phyloP scores from a whole-genome alignment of 2,888 invertebrate species.

The Ormia ochracea region DNA sequence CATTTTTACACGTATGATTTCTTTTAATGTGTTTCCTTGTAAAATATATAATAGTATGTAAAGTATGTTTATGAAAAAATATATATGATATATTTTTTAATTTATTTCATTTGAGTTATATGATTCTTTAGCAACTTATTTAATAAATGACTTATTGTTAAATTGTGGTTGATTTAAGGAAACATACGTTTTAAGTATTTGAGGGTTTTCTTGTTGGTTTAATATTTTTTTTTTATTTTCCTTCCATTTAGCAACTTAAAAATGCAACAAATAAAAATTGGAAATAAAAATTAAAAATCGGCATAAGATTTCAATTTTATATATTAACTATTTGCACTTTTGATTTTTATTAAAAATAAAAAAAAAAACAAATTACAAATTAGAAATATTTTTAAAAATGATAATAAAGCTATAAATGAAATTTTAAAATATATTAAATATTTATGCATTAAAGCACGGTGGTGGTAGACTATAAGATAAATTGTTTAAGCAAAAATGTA shows the following conservation, averaged over 20 bases:
- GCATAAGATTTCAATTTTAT: not conserved
- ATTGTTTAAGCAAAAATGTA: not conserved
- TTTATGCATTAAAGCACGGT: constrained; percentile 41
- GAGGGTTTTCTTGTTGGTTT: constrained; percentile 54
- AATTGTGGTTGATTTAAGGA: constrained; percentile 52
- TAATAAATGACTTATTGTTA: constrained; percentile 37
- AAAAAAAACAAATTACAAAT: constrained; percentile 24
- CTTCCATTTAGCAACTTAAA: constrained; percentile 1
- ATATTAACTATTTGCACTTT: constrained; percentile 39
- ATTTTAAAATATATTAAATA: constrained; percentile 14
- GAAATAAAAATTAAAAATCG: constrained; percentile 13
- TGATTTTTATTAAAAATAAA: constrained; percentile 9
- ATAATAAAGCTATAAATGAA: constrained; percentile 49
- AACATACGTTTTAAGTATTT: constrained; percentile 58
- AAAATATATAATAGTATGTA: constrained; percentile 10
- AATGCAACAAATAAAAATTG: not conserved
- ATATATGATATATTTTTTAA: constrained; percentile 57
- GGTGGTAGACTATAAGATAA: constrained; percentile 48
- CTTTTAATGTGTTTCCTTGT: not conserved
- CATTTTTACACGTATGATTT: constrained; percentile 5
- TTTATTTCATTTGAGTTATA: not conserved
- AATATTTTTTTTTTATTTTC: constrained; percentile 28
- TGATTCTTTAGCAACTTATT: constrained; percentile 18
- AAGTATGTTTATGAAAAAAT: constrained; percentile 55
- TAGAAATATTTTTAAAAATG: constrained; percentile 12